A percentile compares a stretch with the other conserved stretches of the same genome.
These are phyloP conservation scores for Albula glossodonta DNA, from an alignment of 2,113 vertebrate species.

Conservation along the genomic window DNA sequence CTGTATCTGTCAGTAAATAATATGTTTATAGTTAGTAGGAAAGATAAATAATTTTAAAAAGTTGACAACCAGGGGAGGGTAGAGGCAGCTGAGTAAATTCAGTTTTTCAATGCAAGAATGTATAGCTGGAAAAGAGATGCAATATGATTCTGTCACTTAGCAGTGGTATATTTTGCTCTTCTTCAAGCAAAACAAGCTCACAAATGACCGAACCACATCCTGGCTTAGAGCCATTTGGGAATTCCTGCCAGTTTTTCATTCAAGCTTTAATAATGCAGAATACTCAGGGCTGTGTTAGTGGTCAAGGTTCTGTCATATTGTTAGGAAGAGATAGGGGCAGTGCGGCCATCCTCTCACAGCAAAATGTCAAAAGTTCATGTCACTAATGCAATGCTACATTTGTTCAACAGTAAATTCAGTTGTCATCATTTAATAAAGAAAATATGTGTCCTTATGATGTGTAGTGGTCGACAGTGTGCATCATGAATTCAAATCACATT, in stretches of 20 bases:
- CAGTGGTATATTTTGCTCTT: neutral
- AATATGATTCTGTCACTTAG: neutral
- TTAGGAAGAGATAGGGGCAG: neutral
- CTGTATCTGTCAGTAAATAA: slow-evolving; percentile 11
- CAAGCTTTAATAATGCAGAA: neutral
- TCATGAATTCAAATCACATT: neutral
- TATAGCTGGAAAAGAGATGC: neutral
- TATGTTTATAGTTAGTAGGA: neutral
- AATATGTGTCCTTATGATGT: too few relatives aligned
- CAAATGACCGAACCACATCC: neutral
- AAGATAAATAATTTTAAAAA: neutral
- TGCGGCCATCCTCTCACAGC: neutral
- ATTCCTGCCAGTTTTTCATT: neutral
- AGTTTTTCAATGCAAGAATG: neutral
- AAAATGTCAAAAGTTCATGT: neutral
- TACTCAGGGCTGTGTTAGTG: neutral
- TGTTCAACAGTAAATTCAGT: neutral
- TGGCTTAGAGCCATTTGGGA: neutral
- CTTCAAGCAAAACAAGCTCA: neutral
- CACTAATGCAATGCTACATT: neutral
- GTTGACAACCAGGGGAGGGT: neutral
- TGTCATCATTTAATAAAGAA: too few relatives aligned
- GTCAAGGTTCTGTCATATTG: neutral
- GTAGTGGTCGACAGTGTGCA: neutral
- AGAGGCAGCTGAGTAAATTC: neutral